phyloP scores from a whole-genome alignment of 2,113 vertebrate genomes.

The Pterocles orientalis region DNA sequence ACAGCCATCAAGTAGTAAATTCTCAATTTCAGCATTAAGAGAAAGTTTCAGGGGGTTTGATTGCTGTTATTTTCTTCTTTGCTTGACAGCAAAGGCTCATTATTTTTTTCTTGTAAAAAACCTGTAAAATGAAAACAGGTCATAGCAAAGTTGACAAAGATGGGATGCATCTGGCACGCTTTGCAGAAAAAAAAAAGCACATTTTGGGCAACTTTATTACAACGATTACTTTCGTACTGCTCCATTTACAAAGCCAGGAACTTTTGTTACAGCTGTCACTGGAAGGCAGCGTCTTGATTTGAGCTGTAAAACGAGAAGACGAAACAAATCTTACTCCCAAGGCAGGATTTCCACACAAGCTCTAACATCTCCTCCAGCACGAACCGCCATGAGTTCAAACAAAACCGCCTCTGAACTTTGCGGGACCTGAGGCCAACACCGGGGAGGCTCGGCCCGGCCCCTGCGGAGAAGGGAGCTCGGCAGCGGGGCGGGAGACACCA shows the following conservation, averaged over 20 bases:
- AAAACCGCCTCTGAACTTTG: not conserved
- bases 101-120: not conserved
- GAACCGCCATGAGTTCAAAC: not conserved
- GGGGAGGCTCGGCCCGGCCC: too few relatives aligned
- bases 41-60: not conserved
- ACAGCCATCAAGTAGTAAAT: not conserved
- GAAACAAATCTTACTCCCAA: not conserved
- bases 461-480: fast-evolving
- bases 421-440: not conserved
- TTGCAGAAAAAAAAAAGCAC: not conserved
- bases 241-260: not conserved
- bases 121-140: not conserved
- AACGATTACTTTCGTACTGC: not conserved
- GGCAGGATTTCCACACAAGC: not conserved
- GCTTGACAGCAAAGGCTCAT: not conserved
- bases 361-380: not conserved
- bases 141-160: not conserved
- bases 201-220: not conserved
- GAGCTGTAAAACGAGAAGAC: not conserved
- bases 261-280: not conserved
- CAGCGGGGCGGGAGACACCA: fast-evolving
- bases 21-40: not conserved
- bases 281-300: not conserved
- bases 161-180: fast-evolving
- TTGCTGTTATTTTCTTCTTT: not conserved